Evolutionary conservation across 2,797 vertebrate species (phyloP), one percentile per base, ranked within the genome.

Genomic region (Bradypus variegatus): DNA sequence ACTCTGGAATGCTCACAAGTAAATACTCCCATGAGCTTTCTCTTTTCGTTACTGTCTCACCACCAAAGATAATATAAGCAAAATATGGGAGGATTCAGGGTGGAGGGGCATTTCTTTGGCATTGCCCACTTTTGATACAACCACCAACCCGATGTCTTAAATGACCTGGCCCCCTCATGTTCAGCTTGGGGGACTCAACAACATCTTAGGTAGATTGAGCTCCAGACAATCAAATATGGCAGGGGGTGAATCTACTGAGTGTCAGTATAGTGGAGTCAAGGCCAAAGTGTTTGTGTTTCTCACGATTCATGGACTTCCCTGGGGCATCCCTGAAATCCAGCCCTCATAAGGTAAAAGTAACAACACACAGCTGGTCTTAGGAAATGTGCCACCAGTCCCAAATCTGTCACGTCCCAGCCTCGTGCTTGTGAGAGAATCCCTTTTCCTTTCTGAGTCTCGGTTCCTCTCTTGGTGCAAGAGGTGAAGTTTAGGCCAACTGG

Each of bases 11-110:
- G 65, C 86, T 82, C 76, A 12, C 36, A 48, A 72, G 75, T 92
- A 90, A 89, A 86, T 87, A 21, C 36, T 83, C 94, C 78, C 69
- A 18, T n/a, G 83, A 60, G 41, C 48, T 16, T 45, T 86, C 36
- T 94, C 88, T 62, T 88, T 96, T 84, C 29, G 19, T 89, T 38
- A 48, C 2, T 8, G 4, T 72, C 62, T 70, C 87, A 53, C 55
- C 72, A 31, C 72, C 77, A 83, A 65, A 65, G 36, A 18, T 10
- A 73, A 69, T 84, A n/a, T 88, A 83, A 92, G 65, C 53, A 92
- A 79, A 95, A 41, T 1, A 14, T 12, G 31, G 62, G 79, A 91
- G 3, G 8, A 73, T 11, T 9, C 50, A 25, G 48, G 18, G 9
- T 14, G 41, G 73, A 69, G 27, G 50, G 29, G 19, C 31, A 11